Conservation (phyloP, 1,140 invertebrate species). For the Augochlora pura region DNA sequence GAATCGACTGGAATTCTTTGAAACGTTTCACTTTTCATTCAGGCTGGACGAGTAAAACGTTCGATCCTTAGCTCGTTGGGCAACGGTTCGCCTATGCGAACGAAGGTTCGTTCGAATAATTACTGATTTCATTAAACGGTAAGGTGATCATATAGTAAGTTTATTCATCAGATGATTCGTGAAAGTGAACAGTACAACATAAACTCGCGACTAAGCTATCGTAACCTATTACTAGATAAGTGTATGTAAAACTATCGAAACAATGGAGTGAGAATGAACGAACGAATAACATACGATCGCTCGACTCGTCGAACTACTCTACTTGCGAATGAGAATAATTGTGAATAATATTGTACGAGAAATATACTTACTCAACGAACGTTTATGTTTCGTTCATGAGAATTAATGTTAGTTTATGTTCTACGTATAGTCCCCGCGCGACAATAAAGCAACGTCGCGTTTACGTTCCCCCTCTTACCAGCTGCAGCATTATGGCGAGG, state of each 20-base stretch:
- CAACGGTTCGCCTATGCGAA: neutral
- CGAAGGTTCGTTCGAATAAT: slow-evolving; percentile 18
- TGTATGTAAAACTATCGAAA: neutral
- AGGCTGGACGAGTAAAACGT: neutral
- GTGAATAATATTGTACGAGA: neutral
- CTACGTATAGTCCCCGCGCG: too few relatives aligned
- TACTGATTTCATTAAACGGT: neutral
- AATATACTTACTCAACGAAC: neutral
- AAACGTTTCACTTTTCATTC: neutral
- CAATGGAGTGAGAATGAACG: neutral
- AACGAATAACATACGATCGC: neutral
- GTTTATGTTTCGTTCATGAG: neutral
- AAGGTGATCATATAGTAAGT: neutral
- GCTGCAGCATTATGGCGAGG: too few relatives aligned
- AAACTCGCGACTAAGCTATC: neutral
- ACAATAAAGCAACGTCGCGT: too few relatives aligned
- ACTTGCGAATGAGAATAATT: neutral
- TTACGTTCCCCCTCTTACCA: too few relatives aligned
- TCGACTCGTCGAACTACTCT: neutral
- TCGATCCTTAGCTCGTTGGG: neutral
- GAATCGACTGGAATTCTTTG: neutral
- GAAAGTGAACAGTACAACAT: slow-evolving; percentile 10
- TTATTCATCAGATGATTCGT: neutral
- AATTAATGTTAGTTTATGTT: neutral
- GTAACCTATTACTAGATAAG: slow-evolving; percentile 1